Conservation (phyloP, 1,140 invertebrate genomes). For the Andrena cerasifolii region DNA sequence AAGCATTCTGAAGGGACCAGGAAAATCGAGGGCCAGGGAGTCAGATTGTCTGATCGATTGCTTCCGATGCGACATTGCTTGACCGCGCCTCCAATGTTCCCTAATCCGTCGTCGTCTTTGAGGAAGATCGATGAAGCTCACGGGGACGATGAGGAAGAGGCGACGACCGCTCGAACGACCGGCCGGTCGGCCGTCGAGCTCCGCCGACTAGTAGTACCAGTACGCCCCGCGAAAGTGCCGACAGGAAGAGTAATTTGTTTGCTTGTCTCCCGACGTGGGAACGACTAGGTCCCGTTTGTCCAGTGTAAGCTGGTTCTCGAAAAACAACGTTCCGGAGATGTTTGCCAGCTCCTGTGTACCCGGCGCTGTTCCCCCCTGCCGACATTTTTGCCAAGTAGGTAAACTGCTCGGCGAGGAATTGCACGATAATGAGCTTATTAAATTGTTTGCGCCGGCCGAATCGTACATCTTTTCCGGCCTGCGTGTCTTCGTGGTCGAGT, state of each 20-base stretch:
- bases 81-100: conserved; percentile 18
- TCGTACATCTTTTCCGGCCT: neutral
- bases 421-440: conserved; percentile 8
- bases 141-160: neutral
- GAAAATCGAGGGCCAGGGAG: neutral
- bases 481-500: too few relatives aligned
- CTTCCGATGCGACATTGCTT: conserved; percentile 24
- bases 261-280: neutral
- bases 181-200: neutral
- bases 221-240: neutral
- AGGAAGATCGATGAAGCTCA: conserved; percentile 40
- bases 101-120: conserved; percentile 13
- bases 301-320: neutral
- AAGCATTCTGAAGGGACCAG: neutral
- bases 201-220: too few relatives aligned
- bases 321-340: conserved; percentile 17
- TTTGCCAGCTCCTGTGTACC: neutral
- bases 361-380: neutral
- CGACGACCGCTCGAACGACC: neutral
- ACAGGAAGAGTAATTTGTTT: conserved; percentile 39
- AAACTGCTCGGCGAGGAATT: neutral
- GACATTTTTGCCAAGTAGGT: neutral
- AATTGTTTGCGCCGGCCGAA: neutral
- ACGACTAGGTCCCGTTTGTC: neutral
- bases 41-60: conserved; percentile 57